These are phyloP conservation scores for Hypomesus transpacificus DNA, from an alignment of 2,113 vertebrate genomes.

Conservation along the genomic window DNA sequence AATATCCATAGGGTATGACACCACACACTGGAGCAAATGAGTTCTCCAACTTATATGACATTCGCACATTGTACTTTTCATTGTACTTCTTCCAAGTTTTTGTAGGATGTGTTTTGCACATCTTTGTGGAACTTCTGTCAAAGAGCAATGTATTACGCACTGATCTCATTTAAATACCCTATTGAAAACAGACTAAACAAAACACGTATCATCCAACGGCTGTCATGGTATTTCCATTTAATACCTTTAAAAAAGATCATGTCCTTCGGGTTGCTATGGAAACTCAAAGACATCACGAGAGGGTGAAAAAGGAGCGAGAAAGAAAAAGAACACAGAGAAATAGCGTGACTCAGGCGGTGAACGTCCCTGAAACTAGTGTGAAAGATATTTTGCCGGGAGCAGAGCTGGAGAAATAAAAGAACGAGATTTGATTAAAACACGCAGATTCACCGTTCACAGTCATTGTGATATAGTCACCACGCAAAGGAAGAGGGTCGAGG, in stretches of 20 bases:
- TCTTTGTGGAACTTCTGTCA: no score
- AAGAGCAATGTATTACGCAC: no score
- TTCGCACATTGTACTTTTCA: no score
- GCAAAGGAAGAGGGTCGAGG: constrained; percentile 40
- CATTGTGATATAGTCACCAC: constrained; percentile 36
- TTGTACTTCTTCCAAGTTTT: no score
- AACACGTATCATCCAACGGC: constrained; percentile 25
- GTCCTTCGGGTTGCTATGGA: constrained; percentile 69
- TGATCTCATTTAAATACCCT: no score
- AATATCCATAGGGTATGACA: no score
- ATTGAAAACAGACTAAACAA: constrained; percentile 9
- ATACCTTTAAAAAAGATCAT: constrained; percentile 33
- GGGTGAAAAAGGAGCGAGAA: constrained; percentile 1
- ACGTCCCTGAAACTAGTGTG: constrained; percentile 65
- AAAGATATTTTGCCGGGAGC: constrained; percentile 58
- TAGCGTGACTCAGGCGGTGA: constrained; percentile 58
- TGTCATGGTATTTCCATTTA: constrained; percentile 29
- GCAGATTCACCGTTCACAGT: constrained; percentile 51
- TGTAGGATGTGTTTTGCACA: no score
- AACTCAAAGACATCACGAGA: constrained; percentile 40
- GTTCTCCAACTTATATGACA: no score
- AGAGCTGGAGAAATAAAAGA: constrained; percentile 47
- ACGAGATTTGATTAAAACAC: constrained; percentile 24
- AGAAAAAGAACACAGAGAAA: neutral
- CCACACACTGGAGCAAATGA: no score